These are phyloP conservation scores for Charadrius vociferus DNA, from an alignment of 2,113 vertebrate genomes.

Conservation along the genomic window DNA sequence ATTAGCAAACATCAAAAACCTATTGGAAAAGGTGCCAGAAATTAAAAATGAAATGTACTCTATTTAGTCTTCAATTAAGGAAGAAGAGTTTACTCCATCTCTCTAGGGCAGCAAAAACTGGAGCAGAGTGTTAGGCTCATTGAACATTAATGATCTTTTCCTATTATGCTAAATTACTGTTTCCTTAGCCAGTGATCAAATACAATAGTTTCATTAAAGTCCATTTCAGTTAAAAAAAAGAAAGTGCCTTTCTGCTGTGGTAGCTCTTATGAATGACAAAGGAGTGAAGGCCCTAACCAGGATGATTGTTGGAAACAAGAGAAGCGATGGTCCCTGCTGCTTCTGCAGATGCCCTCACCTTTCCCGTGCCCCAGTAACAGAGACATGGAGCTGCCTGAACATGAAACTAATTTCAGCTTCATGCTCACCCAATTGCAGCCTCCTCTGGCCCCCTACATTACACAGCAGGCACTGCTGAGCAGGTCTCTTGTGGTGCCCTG, in stretches of 20 bases:
- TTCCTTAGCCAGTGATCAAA: constrained; percentile 76
- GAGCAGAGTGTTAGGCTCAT: constrained; percentile 68
- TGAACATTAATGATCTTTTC: constrained; percentile 75
- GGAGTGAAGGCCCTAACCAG: not conserved
- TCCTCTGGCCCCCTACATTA: not conserved
- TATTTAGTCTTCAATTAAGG: constrained; percentile 74
- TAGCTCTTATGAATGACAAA: constrained; percentile 4
- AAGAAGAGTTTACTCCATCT: constrained; percentile 70
- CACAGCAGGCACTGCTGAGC: not conserved
- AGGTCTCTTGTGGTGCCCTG: not conserved
- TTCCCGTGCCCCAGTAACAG: not conserved
- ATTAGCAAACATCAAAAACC: constrained; percentile 59
- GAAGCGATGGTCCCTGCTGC: not conserved
- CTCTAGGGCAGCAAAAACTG: constrained; percentile 65
- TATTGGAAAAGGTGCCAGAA: constrained; percentile 67
- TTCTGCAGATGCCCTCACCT: not conserved
- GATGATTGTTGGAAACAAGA: not conserved
- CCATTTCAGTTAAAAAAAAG: constrained; percentile 50
- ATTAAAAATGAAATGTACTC: constrained; percentile 68
- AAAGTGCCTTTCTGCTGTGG: constrained; percentile 46
- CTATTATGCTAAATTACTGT: constrained; percentile 71
- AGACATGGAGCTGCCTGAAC: not conserved
- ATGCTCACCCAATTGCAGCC: not conserved
- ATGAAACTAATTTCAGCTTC: not conserved
- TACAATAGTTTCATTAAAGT: constrained; percentile 78